Conservation (phyloP, 1,140 invertebrate genomes). For the Sinonovacula constricta region DNA sequence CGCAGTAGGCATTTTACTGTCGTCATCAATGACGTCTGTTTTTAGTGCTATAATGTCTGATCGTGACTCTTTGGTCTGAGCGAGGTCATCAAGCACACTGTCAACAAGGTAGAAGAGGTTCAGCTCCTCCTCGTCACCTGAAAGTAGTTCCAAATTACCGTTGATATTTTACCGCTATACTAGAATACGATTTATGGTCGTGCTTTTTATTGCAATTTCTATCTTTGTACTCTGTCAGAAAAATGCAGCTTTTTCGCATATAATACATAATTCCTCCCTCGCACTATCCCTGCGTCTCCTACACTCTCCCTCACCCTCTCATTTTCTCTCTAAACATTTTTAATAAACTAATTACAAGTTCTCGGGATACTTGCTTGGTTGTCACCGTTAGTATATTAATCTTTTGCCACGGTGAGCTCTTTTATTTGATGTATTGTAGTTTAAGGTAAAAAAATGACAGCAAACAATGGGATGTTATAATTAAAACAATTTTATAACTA, state of each 20-base stretch:
- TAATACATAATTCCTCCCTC: not conserved
- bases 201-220: not conserved
- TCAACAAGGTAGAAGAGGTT: constrained; percentile 45
- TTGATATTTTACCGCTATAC: not conserved
- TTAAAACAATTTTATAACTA: no score
- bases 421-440: no score
- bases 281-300: no score
- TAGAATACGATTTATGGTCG: not conserved
- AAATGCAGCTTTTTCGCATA: not conserved
- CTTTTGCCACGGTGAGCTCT: no score
- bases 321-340: no score
- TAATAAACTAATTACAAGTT: no score
- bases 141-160: not conserved
- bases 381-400: no score
- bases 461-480: no score
- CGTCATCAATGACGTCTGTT: not conserved
- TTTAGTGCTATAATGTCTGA: not conserved
- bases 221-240: no score
- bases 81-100: constrained; percentile 38
- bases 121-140: constrained; percentile 27
- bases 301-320: no score
- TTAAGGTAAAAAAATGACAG: no score
- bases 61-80: constrained; percentile 8
- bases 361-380: no score
- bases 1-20: constrained; percentile 24